Evolutionary conservation across 2,113 vertebrate species (phyloP).

Genomic region (Mesembrinibis cayennensis): DNA sequence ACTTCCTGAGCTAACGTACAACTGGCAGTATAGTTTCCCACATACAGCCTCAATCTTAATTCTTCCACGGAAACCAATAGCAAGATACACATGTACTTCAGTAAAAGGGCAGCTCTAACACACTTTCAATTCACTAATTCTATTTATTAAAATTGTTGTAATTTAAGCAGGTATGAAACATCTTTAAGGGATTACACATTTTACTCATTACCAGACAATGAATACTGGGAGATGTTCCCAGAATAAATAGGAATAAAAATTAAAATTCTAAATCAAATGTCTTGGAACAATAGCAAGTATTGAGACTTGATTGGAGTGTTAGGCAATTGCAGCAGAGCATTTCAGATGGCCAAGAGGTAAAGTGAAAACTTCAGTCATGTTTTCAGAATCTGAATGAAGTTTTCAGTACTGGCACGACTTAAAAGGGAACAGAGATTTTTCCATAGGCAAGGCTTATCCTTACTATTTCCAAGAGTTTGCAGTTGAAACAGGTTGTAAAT

Average conservation of each 20-base stretch:
- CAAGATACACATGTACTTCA: background rate
- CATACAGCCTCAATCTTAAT: background rate
- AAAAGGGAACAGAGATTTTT: background rate
- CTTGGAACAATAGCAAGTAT: background rate
- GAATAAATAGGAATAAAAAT: background rate
- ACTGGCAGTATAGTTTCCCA: background rate
- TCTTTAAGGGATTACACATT: background rate
- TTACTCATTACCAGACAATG: background rate
- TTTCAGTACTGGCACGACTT: background rate
- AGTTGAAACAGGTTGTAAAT: background rate
- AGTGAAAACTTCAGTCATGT: background rate
- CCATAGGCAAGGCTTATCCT: background rate
- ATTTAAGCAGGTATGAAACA: background rate
- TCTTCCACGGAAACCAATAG: background rate
- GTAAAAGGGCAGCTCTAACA: background rate
- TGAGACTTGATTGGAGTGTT: background rate
- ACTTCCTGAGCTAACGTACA: too few relatives aligned
- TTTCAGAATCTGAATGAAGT: background rate
- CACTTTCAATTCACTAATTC: background rate
- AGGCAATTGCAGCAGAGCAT: background rate
- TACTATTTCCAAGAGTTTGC: background rate
- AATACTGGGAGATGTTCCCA: background rate
- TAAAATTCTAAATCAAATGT: background rate
- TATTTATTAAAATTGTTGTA: background rate
- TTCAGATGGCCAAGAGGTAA: slow-evolving; percentile 4